Conservation (phyloP, 1,140 invertebrate species). For the Halyomorpha halys region DNA sequence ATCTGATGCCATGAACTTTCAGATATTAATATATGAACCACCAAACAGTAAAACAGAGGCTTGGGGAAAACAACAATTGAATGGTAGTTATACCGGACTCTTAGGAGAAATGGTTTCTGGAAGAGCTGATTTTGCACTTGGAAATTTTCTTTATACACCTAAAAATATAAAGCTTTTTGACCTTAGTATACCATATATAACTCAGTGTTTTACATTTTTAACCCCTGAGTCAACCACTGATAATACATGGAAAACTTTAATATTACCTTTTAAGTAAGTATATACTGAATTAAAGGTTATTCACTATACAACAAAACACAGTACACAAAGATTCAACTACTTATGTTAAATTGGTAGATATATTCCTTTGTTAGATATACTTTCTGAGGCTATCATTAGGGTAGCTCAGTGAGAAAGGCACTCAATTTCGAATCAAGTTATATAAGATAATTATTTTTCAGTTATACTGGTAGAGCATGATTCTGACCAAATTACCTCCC, state of each 20-base stretch:
- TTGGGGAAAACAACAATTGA: slow-evolving; percentile 50
- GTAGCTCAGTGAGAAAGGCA: too few species aligned
- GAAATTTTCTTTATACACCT: slow-evolving; percentile 61
- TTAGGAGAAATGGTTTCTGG: slow-evolving; percentile 56
- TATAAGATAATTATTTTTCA: too few species aligned
- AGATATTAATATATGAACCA: slow-evolving; percentile 50
- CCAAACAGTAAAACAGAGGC: slow-evolving; percentile 43
- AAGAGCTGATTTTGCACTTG: slow-evolving; percentile 60
- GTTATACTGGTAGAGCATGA: too few species aligned
- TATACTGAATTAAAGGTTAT: too few species aligned
- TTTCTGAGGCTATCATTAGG: too few species aligned
- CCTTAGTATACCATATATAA: slow-evolving; percentile 63
- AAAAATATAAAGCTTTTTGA: slow-evolving; percentile 57
- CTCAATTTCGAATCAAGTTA: too few species aligned
- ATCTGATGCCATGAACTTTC: slow-evolving; percentile 57
- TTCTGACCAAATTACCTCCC: too few species aligned
- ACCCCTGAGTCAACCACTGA: slow-evolving; percentile 65
- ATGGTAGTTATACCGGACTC: slow-evolving; percentile 54
- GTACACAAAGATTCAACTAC: too few species aligned
- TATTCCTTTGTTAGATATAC: too few species aligned
- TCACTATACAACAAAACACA: too few species aligned
- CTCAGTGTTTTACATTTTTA: slow-evolving; percentile 70
- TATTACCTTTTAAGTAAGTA: slow-evolving; percentile 61
- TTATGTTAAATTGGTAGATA: too few species aligned
- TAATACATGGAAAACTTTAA: slow-evolving; percentile 71